Percentiles rank a stretch among this genome's conserved stretches.
These are phyloP conservation scores for Nemotelus pantherinus DNA, from an alignment of 2,888 invertebrate genomes.

Conservation along the genomic window DNA sequence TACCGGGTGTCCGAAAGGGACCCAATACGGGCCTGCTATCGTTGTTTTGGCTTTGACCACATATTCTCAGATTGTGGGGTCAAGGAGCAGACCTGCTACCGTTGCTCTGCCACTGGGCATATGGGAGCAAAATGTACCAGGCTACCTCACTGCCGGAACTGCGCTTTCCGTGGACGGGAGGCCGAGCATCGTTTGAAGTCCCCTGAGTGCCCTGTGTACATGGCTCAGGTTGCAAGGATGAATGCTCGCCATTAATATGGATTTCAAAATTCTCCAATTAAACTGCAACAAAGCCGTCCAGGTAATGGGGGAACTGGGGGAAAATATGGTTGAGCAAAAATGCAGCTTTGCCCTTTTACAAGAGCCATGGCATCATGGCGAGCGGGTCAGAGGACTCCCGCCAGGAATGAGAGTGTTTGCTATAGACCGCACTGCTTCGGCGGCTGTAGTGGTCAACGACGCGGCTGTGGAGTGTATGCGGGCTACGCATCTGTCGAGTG, in stretches of 20 bases:
- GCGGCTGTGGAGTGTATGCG: neutral
- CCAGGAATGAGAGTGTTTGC: neutral
- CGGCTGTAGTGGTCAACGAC: neutral
- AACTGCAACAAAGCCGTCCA: neutral
- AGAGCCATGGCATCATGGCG: neutral
- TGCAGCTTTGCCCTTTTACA: neutral
- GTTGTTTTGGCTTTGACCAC: constrained; percentile 27
- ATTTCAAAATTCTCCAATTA: no score
- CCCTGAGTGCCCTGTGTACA: constrained; percentile 7
- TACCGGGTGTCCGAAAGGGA: neutral
- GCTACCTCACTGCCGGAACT: constrained; percentile 6
- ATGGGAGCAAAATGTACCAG: neutral
- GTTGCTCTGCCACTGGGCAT: neutral
- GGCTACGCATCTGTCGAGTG: neutral
- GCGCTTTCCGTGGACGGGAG: neutral
- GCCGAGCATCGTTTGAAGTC: neutral
- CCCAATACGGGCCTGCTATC: neutral
- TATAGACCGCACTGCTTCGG: neutral
- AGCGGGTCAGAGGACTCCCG: neutral
- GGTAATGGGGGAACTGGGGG: neutral
- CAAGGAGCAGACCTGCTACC: neutral
- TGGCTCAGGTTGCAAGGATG: neutral
- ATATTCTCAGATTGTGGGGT: neutral
- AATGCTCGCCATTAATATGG: neutral
- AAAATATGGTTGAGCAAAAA: neutral